These are phyloP conservation scores for Entomobrya proxima DNA, from an alignment of 2,888 invertebrate species.

Conservation along the genomic window DNA sequence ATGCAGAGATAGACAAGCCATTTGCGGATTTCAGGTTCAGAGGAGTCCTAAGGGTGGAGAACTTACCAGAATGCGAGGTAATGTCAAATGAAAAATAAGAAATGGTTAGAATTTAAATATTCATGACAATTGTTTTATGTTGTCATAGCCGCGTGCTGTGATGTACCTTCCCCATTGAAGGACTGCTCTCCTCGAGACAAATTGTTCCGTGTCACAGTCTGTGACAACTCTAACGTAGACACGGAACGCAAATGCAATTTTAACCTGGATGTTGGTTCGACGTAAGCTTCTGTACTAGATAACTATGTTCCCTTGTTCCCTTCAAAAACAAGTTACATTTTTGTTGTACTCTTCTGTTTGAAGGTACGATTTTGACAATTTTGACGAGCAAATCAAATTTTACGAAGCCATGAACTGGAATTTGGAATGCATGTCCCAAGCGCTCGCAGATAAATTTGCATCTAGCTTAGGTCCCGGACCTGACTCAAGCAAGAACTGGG, in stretches of 20 bases:
- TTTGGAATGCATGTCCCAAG: background rate
- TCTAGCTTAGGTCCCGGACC: background rate
- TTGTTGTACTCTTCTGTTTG: too few relatives aligned
- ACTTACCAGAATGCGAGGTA: background rate
- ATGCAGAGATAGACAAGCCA: background rate
- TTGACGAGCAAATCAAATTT: background rate
- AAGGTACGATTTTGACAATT: background rate
- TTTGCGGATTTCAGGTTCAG: constrained; percentile 30
- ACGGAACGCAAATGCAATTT: background rate
- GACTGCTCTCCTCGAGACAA: background rate
- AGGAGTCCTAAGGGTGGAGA: background rate
- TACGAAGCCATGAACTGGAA: constrained; percentile 5
- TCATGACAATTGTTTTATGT: background rate
- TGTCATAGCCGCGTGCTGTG: background rate
- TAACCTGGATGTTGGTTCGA: background rate
- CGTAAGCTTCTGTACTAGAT: background rate
- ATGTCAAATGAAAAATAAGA: background rate
- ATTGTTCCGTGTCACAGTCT: background rate
- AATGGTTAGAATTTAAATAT: background rate
- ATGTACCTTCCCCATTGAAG: background rate
- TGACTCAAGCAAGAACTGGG: background rate
- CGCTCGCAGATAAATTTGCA: background rate
- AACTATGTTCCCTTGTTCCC: background rate
- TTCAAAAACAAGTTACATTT: too few relatives aligned
- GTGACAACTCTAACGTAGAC: background rate